Percentiles rank a stretch among this genome's conserved stretches.
These are phyloP conservation scores for Reticulitermes speratus DNA, from an alignment of 1,140 invertebrate species.

Conservation along the genomic window DNA sequence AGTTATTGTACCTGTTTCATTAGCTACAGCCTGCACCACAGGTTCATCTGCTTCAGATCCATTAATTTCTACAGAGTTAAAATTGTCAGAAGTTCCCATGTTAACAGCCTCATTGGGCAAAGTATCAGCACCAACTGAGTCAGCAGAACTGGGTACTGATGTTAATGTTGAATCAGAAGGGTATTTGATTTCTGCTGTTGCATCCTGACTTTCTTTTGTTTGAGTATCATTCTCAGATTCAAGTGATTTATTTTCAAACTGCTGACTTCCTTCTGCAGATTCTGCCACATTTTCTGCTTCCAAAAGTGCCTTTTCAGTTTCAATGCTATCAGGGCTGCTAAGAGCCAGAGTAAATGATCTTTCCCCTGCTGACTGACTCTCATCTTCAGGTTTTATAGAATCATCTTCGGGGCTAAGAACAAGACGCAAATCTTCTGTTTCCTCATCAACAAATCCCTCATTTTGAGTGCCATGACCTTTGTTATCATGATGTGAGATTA, in stretches of 20 bases:
- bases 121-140: neutral
- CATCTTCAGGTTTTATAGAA: neutral
- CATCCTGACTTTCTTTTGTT: no score
- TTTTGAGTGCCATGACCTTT: neutral
- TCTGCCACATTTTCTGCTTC: neutral
- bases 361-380: neutral
- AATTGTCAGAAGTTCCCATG: slow-evolving; percentile 18
- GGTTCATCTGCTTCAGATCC: slow-evolving; percentile 41
- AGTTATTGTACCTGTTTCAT: neutral
- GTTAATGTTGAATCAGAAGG: no score
- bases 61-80: neutral
- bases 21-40: slow-evolving; percentile 42
- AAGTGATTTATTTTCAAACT: neutral
- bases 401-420: slow-evolving; percentile 27
- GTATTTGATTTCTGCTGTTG: no score
- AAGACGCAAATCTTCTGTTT: slow-evolving; percentile 26
- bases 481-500: neutral
- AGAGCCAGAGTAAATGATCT: neutral
- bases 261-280: neutral
- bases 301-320: neutral
- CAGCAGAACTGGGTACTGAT: neutral
- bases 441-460: slow-evolving; percentile 18
- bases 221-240: neutral
- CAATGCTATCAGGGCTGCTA: neutral
- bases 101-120: neutral